These are phyloP conservation scores for Arrhopalites spinosus DNA, from an alignment of 2,888 invertebrate genomes.

Conservation along the genomic window DNA sequence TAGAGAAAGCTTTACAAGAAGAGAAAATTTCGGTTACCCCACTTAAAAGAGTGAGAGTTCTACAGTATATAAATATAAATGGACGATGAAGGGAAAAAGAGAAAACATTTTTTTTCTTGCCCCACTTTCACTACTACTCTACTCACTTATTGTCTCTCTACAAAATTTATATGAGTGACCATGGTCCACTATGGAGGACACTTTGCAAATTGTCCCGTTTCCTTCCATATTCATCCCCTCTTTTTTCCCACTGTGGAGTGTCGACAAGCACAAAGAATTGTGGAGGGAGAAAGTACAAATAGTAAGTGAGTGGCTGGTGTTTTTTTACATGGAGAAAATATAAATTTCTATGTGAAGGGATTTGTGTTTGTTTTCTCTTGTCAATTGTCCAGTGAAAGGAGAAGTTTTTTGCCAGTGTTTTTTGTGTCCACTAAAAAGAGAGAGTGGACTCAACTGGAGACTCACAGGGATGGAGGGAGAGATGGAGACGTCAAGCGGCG, in stretches of 20 bases:
- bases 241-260: not conserved
- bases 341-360: no score
- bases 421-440: no score
- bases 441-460: no score
- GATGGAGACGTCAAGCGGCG: not conserved
- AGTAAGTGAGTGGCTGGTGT: no score
- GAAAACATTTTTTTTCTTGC: slow-evolving; percentile 3
- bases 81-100: not conserved
- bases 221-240: slow-evolving; percentile 9
- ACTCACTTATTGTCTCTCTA: not conserved
- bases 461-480: not conserved
- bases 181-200: slow-evolving; percentile 10
- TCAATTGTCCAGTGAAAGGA: no score
- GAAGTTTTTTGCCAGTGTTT: no score
- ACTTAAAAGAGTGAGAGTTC: not conserved
- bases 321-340: no score
- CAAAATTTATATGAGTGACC: slow-evolving; percentile 26
- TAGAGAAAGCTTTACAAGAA: no score
- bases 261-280: no score
- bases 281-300: no score
- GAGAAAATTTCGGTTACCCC: no score
- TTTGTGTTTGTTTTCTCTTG: no score
- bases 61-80: slow-evolving; percentile 28
- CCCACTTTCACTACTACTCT: not conserved
- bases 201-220: slow-evolving; percentile 14